Evolutionary conservation across 2,797 vertebrate species (phyloP), one percentile per base, ranked within the genome.

Genomic region (Gymnothorax reevesii): DNA sequence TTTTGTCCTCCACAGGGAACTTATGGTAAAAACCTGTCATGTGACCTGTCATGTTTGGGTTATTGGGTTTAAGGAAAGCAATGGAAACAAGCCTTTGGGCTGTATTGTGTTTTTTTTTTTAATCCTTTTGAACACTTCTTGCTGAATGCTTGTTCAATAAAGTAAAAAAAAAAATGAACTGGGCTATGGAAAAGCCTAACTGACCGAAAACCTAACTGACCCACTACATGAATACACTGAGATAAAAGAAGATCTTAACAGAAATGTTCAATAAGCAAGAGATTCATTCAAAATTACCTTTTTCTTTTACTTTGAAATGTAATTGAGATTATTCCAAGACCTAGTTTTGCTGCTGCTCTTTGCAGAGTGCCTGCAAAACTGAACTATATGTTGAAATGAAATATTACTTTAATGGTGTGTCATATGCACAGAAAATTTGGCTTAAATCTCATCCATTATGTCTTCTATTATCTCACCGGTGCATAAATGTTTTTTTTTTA

Each of bases 101-200:
- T 42, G 1, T 42, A 42, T 42, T 42, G 33, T 42, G 33, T 2
- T 42, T 42, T 42, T 42, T 42, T 42, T n/a, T n/a, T n/a, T n/a
- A n/a, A 42, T 42, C 33, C 33, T 42, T 42, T 42, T 42, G 33
- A 42, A 42, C 33, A 42, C 33, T 42, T 42, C 33, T 42, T 42
- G 33, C 33, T 42, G 33, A 42, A 42, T 42, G 33, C 33, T 42
- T 42, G 33, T 42, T 42, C 33, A 42, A 42, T 42, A 42, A 42
- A 42, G 33, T 42, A 42, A 42, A 42, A 42, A 42, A 42, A 42
- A 42, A 42, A 42, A 42, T n/a, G 87, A 87, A 84, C 88, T 85
- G 83, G 88, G 85, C 88, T 91, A 89, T 90, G 87, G 88, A 87
- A 89, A 90, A 92, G 86, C 90, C 87, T 91, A 88, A 73, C 87